phyloP scores from a whole-genome alignment of 92 coral and sea anemone genomes.

The Diadumene lineata region DNA sequence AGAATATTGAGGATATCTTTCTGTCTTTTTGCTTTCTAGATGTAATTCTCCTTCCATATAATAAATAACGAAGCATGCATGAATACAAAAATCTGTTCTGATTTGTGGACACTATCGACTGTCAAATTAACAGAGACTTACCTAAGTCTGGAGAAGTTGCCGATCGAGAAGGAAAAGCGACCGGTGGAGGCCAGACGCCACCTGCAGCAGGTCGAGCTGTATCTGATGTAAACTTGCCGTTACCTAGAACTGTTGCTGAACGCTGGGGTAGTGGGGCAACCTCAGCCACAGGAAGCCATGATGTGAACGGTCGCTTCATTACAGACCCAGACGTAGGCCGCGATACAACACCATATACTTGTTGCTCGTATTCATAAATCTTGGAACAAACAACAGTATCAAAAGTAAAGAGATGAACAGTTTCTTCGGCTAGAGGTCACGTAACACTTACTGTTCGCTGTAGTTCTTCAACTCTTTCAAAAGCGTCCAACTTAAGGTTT shows the following conservation, averaged over 20 bases:
- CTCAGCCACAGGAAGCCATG: conserved; percentile 65
- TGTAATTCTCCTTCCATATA: too few species aligned
- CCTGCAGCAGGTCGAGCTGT: conserved; percentile 59
- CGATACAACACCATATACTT: conserved; percentile 43
- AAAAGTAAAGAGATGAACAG: neutral
- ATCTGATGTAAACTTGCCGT: conserved; percentile 35
- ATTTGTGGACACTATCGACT: neutral
- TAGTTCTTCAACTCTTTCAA: conserved; percentile 92
- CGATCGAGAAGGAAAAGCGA: conserved; percentile 52
- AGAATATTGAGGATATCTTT: neutral
- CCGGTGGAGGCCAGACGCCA: conserved; percentile 77
- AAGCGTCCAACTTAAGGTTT: conserved; percentile 83
- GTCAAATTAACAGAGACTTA: conserved; percentile 20
- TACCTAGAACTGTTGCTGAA: conserved; percentile 52
- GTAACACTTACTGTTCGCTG: conserved; percentile 80
- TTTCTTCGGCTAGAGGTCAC: too few species aligned
- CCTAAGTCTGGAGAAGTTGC: conserved; percentile 65
- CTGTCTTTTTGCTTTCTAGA: too few species aligned
- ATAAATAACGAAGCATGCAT: neutral
- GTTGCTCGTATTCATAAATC: conserved; percentile 80
- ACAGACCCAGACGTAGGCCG: conserved; percentile 70
- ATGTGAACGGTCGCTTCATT: conserved; percentile 67
- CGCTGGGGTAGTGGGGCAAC: conserved; percentile 54
- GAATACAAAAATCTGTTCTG: neutral
- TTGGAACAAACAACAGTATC: conserved; percentile 2